Evolutionary conservation across 2,113 vertebrate species (phyloP).

Genomic region (Rhynchopsitta pachyrhyncha): DNA sequence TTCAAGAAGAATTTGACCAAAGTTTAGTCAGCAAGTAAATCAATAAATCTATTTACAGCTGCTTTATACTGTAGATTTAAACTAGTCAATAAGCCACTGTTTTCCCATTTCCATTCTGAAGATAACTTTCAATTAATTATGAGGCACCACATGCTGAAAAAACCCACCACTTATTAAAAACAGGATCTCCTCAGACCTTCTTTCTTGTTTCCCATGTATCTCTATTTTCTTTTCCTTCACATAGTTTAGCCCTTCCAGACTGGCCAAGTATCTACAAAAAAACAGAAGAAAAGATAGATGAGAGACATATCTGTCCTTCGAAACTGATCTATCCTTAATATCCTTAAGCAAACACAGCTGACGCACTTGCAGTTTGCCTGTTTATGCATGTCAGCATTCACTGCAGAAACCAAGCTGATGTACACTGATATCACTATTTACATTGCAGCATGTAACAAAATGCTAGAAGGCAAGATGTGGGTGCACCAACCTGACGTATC

Average conservation of each 20-base stretch:
- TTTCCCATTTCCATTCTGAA: background rate
- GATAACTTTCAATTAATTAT: background rate
- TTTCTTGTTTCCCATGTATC: background rate
- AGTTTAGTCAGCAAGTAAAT: conserved; percentile 20
- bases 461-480: background rate
- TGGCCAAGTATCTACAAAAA: background rate
- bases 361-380: background rate
- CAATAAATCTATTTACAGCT: background rate
- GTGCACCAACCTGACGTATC: background rate
- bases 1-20: conserved; percentile 1
- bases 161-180: background rate
- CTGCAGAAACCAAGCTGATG: background rate
- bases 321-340: background rate
- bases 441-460: background rate
- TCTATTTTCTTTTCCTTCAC: background rate
- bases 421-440: background rate
- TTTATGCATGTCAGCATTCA: background rate
- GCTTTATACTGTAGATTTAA: background rate
- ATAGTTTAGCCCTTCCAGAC: background rate
- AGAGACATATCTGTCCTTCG: background rate
- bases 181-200: background rate
- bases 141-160: background rate
- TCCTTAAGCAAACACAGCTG: conserved; percentile 12
- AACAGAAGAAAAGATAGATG: background rate
- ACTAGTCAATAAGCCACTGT: background rate